phyloP scores from a whole-genome alignment of 2,113 vertebrate genomes.

The Atlantisia rogersi region DNA sequence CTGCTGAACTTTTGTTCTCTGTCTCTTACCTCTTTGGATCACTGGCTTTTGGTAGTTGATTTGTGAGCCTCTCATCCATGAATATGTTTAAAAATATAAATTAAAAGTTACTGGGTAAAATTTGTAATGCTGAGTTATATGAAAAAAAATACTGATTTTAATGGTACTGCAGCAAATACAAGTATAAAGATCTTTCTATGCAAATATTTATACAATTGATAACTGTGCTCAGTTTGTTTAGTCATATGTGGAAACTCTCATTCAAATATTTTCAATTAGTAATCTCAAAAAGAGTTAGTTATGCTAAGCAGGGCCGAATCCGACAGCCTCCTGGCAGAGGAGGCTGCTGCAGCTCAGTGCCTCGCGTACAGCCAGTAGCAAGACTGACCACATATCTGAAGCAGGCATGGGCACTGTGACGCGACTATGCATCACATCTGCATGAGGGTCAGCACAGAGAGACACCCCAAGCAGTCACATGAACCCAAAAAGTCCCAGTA shows the following conservation, averaged over 20 bases:
- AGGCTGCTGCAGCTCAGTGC: neutral
- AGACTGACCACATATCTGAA: neutral
- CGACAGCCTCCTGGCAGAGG: accelerated
- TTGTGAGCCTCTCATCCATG: neutral
- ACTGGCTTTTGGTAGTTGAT: neutral
- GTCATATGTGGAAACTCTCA: neutral
- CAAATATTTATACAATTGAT: neutral
- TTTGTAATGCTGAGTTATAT: neutral
- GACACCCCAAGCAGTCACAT: neutral
- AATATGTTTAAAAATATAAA: neutral
- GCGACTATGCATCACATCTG: neutral
- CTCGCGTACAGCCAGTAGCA: accelerated
- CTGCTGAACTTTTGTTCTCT: neutral
- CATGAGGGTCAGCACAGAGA: neutral
- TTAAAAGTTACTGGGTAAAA: neutral
- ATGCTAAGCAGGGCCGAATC: neutral
- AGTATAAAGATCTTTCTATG: neutral
- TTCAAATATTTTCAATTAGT: neutral
- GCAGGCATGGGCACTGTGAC: accelerated
- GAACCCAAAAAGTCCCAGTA: neutral
- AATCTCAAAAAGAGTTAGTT: neutral
- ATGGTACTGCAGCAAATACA: neutral
- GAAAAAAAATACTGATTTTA: neutral
- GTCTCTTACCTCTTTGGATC: neutral
- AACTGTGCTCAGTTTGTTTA: neutral